Evolutionary conservation across 2,888 invertebrate genomes (phyloP).

Genomic region (Epinotia ramella): DNA sequence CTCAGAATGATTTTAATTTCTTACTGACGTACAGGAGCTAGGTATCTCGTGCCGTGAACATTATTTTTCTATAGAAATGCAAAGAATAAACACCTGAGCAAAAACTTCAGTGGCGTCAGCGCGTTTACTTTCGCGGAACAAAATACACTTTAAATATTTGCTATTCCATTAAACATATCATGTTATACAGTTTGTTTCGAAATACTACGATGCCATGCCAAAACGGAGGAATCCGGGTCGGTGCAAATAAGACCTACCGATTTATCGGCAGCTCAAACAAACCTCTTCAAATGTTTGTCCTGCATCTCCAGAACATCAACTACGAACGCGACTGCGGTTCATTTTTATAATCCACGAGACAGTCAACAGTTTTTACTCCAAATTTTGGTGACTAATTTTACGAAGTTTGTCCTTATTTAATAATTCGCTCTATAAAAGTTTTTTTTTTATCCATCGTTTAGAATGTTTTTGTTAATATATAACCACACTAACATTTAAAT

Average conservation of each 20-base stretch:
- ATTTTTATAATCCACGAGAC: not conserved
- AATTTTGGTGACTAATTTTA: too few relatives aligned
- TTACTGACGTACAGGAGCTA: not conserved
- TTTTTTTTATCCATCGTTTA: too few relatives aligned
- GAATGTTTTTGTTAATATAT: too few relatives aligned
- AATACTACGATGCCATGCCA: constrained; percentile 72
- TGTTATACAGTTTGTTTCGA: constrained; percentile 68
- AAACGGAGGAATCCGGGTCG: constrained; percentile 60
- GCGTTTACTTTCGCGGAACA: constrained; percentile 14
- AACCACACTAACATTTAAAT: too few relatives aligned
- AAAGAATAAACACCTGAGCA: not conserved
- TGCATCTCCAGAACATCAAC: constrained; percentile 53
- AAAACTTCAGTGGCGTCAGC: constrained; percentile 35
- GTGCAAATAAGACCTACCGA: constrained; percentile 75
- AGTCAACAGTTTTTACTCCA: too few relatives aligned
- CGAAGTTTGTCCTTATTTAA: too few relatives aligned
- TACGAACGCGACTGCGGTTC: constrained; percentile 5
- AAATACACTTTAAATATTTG: constrained; percentile 59
- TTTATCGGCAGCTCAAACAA: constrained; percentile 76
- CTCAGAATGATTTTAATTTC: not conserved
- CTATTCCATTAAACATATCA: constrained; percentile 70
- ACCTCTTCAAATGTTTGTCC: constrained; percentile 63
- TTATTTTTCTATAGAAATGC: not conserved
- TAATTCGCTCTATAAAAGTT: too few relatives aligned
- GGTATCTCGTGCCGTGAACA: not conserved